Evolutionary conservation across 2,113 vertebrate genomes (phyloP).

Genomic region (Athene cunicularia): DNA sequence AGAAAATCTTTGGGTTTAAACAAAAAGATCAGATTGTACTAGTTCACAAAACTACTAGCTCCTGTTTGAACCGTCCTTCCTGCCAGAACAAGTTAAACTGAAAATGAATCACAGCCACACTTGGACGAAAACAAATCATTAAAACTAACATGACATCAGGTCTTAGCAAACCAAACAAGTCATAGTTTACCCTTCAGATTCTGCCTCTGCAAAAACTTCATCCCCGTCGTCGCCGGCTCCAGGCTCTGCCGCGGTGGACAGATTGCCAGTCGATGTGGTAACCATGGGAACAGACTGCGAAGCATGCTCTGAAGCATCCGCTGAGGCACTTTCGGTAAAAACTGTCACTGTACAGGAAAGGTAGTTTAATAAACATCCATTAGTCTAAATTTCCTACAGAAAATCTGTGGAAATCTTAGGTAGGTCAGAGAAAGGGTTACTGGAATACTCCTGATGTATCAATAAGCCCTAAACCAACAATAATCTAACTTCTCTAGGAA

Average conservation of each 20-base stretch:
- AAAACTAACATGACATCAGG: neutral
- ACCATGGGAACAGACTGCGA: conserved; percentile 96
- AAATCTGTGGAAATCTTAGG: neutral
- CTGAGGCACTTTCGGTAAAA: conserved; percentile 84
- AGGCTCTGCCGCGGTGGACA: conserved; percentile 79
- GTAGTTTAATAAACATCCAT: neutral
- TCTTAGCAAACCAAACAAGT: neutral
- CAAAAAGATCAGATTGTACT: neutral
- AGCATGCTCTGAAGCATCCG: conserved; percentile 86
- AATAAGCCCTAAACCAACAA: rapidly evolving
- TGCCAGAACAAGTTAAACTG: neutral
- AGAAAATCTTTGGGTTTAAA: neutral
- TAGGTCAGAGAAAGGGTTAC: neutral
- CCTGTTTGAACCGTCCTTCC: neutral
- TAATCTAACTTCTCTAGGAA: rapidly evolving
- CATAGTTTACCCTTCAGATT: conserved; percentile 85
- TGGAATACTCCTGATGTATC: neutral
- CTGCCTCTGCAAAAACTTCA: conserved; percentile 88
- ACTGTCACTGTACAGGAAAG: conserved; percentile 73
- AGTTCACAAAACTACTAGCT: neutral
- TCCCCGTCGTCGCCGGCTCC: conserved; percentile 85
- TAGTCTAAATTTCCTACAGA: neutral
- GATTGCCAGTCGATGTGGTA: conserved; percentile 87
- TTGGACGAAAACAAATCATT: neutral
- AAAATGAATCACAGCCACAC: neutral